A percentile compares a stretch with the other conserved stretches of the same genome.
Conservation (phyloP, 2,888 invertebrate genomes). For the Dicyrtoma fusca region DNA sequence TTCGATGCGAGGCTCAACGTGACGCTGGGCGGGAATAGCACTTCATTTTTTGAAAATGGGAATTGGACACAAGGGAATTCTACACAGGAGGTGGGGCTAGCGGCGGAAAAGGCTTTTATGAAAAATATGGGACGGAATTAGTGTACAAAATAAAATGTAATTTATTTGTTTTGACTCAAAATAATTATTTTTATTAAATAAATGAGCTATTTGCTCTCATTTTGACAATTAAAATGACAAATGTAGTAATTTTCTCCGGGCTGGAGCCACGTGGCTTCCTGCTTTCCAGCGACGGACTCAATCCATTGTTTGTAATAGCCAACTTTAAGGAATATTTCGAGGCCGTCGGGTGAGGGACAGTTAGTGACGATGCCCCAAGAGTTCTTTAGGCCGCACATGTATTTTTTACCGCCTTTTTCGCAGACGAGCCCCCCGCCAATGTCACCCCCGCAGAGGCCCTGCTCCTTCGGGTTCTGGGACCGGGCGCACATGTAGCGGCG, state of each 20-base stretch:
- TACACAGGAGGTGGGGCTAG: background rate
- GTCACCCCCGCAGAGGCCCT: slow-evolving; percentile 27
- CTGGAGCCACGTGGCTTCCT: background rate
- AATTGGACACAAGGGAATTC: background rate
- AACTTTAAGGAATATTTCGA: slow-evolving; percentile 22
- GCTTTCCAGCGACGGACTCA: slow-evolving; percentile 19
- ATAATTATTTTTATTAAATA: too few relatives aligned
- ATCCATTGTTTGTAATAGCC: slow-evolving; percentile 22
- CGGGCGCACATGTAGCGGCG: slow-evolving; percentile 17
- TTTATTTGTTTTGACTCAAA: too few relatives aligned
- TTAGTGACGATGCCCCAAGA: slow-evolving; percentile 10
- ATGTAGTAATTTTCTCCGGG: too few relatives aligned
- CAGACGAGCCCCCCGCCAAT: slow-evolving; percentile 20
- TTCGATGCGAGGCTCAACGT: slow-evolving; percentile 7
- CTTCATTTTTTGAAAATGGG: background rate
- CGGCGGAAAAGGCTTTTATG: too few relatives aligned
- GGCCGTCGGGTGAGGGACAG: slow-evolving; percentile 7
- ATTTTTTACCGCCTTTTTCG: background rate
- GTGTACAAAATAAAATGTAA: too few relatives aligned
- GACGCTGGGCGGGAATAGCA: background rate
- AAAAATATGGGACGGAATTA: too few relatives aligned
- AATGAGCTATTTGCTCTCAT: too few relatives aligned
- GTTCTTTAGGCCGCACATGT: slow-evolving; percentile 24
- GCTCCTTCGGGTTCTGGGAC: background rate
- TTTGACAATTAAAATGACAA: too few relatives aligned